Conservation (phyloP, 2,113 vertebrate species). For the Blennius ocellaris region DNA sequence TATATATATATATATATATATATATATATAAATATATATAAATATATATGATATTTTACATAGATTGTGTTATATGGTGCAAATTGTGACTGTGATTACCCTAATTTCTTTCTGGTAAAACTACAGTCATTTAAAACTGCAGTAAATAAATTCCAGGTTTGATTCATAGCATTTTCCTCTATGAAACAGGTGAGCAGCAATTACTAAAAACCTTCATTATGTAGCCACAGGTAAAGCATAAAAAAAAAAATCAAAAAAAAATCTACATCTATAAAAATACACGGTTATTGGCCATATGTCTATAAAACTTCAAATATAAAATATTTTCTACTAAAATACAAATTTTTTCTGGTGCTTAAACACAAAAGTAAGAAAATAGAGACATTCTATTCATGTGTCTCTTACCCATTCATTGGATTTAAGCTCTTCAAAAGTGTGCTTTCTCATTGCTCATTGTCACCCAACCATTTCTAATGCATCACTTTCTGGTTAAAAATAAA, state of each 20-base stretch:
- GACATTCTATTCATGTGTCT: constrained; percentile 1
- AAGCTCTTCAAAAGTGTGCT: not conserved
- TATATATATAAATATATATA: no score
- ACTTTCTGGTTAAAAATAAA: constrained; percentile 15
- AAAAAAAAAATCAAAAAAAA: not conserved
- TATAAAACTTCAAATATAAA: constrained; percentile 62
- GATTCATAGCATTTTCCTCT: not conserved
- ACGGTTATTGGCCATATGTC: constrained; percentile 22
- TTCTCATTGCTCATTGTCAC: not conserved
- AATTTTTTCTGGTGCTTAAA: not conserved
- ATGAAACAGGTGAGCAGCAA: constrained; percentile 21
- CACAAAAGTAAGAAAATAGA: not conserved
- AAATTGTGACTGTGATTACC: not conserved
- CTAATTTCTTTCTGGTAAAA: not conserved
- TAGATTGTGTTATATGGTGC: not conserved
- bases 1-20: no score
- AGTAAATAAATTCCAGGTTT: constrained; percentile 24
- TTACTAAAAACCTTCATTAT: constrained; percentile 24
- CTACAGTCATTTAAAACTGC: not conserved
- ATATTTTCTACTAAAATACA: not conserved
- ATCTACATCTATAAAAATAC: constrained; percentile 18
- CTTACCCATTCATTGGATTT: not conserved
- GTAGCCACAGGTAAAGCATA: constrained; percentile 25
- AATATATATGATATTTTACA: no score
- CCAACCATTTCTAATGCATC: constrained; percentile 5